phyloP scores from a whole-genome alignment of 1,140 invertebrate genomes.

The Mizuhopecten yessoensis region DNA sequence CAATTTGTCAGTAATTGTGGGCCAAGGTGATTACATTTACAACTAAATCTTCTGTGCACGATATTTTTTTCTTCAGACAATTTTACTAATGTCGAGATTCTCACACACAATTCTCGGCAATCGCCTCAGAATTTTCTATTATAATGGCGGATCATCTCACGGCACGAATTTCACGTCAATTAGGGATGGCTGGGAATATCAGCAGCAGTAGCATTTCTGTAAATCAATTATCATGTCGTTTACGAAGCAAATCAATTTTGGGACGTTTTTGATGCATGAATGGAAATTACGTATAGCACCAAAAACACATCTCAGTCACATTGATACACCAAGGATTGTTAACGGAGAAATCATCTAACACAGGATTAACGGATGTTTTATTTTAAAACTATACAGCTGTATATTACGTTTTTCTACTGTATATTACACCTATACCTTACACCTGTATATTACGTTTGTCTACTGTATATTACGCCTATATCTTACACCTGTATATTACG shows the following conservation, averaged over 20 bases:
- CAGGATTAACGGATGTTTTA: too few species aligned
- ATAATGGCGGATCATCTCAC: background rate
- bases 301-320: background rate
- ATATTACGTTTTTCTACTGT: too few species aligned
- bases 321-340: background rate
- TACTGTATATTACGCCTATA: too few species aligned
- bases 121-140: background rate
- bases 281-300: background rate
- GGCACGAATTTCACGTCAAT: background rate
- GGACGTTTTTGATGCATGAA: background rate
- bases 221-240: constrained; percentile 16
- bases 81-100: background rate
- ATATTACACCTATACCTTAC: too few species aligned
- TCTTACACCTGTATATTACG: too few species aligned
- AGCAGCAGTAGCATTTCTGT: background rate
- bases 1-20: too few species aligned
- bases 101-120: background rate
- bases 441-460: too few species aligned
- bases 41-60: background rate
- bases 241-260: background rate
- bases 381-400: too few species aligned
- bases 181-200: background rate
- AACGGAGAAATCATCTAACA: too few species aligned
- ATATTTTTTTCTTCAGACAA: background rate
- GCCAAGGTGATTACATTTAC: background rate